These are phyloP conservation scores for Callipepla californica DNA, from an alignment of 2,113 vertebrate genomes.

Conservation along the genomic window DNA sequence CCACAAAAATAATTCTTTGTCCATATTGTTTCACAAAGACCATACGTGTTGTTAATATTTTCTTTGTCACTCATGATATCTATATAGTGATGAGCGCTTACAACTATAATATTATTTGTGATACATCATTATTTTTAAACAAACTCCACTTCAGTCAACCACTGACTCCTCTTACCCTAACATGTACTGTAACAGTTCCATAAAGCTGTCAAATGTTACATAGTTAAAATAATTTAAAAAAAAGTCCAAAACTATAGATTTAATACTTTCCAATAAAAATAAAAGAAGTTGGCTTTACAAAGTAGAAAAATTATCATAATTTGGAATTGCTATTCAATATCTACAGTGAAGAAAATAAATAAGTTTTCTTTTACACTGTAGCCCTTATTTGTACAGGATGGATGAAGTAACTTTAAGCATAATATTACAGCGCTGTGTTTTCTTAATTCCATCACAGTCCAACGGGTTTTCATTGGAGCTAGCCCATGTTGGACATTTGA, in stretches of 20 bases:
- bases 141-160: not conserved
- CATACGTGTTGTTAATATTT: not conserved
- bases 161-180: conserved; percentile 19
- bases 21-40: not conserved
- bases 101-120: not conserved
- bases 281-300: not conserved
- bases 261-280: conserved; percentile 21
- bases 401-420: not conserved
- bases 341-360: not conserved
- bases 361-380: not conserved
- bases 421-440: not conserved
- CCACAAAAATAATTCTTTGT: not conserved
- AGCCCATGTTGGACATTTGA: not conserved
- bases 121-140: conserved; percentile 52
- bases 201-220: conserved; percentile 32
- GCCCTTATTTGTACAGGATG: not conserved
- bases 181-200: conserved; percentile 24
- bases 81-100: not conserved
- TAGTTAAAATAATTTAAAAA: conserved; percentile 24
- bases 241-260: conserved; percentile 32
- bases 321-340: not conserved
- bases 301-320: not conserved
- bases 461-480: not conserved
- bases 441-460: not conserved
- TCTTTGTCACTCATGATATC: not conserved